Evolutionary conservation across 2,888 invertebrate species (phyloP), one percentile per base, ranked within the genome.

Genomic region (Noctua janthina): DNA sequence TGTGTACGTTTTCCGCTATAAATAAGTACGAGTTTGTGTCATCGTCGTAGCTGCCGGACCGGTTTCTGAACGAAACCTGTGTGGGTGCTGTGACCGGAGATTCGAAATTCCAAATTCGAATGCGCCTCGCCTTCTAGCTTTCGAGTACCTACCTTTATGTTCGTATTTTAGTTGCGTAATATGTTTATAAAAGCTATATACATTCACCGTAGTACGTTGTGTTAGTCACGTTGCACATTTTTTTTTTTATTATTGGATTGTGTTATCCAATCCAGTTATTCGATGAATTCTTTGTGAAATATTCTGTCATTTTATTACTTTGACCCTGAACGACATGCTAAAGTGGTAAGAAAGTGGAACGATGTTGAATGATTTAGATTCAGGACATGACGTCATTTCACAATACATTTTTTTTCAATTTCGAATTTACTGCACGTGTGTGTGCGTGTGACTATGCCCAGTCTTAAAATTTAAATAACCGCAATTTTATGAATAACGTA

Each of bases 1-100:
- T 96, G 95, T 96, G 91, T 96, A 95, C 94, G 94, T 96, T 96
- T 95, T 94, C 91, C 93, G 94, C 96, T 96, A 95, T 95, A 95
- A 96, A 96, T 96, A 96, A 95, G 94, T 94, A 92, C 93, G 91
- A 95, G 94, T 96, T 96, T 96, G 95, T 96, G 95, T 95, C 95
- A 95, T 94, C 94, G 93, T 89, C 87, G 91, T 91, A 81, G 92
- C 90, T 90, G 89, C 88, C 90, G 91, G 94, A 96, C 96, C 96
- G 96, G 96, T 96, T 96, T 94, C 89, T 89, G 92, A 92, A 93
- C 92, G 91, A 93, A 94, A 94, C 95, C 92, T 92, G 95, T 95
- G 94, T 94, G 93, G 93, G 94, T 93, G 92, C 91, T 91, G 91
- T 92, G 92, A 91, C 91, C 92, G 91, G 91, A 91, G 92, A 93